Percentiles rank a stretch among this genome's conserved stretches.
These are phyloP conservation scores for Chalcis sispes DNA, from an alignment of 2,888 invertebrate genomes.

Conservation along the genomic window DNA sequence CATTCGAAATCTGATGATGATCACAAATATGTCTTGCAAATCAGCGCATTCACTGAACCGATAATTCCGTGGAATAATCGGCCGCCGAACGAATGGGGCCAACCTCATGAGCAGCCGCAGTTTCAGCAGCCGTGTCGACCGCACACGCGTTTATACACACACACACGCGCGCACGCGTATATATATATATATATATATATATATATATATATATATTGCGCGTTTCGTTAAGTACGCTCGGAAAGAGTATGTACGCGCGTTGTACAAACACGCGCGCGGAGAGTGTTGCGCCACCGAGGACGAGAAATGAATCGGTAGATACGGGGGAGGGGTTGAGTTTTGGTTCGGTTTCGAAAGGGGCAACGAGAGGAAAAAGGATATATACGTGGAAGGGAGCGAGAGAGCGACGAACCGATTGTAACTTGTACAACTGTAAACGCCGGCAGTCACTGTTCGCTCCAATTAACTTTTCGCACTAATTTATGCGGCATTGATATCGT, in stretches of 20 bases:
- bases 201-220: too few relatives aligned
- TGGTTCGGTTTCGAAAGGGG: too few relatives aligned
- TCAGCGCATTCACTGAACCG: slow-evolving; percentile 64
- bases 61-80: slow-evolving; percentile 65
- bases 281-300: slow-evolving; percentile 6
- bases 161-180: slow-evolving; percentile 24
- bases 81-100: slow-evolving; percentile 6
- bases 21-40: slow-evolving; percentile 68
- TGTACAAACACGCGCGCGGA: neutral
- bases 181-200: neutral
- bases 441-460: slow-evolving; percentile 71
- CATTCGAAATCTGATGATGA: slow-evolving; percentile 64
- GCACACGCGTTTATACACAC: slow-evolving; percentile 54
- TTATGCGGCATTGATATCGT: slow-evolving; percentile 66
- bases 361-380: too few relatives aligned
- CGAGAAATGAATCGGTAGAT: neutral
- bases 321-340: too few relatives aligned
- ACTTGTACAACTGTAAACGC: slow-evolving; percentile 72
- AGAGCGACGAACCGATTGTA: slow-evolving; percentile 63
- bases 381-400: slow-evolving; percentile 43
- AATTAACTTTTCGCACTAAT: slow-evolving; percentile 76
- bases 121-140: neutral
- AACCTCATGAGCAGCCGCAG: neutral
- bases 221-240: too few relatives aligned
- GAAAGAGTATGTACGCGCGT: neutral